Conservation (phyloP, 1,140 invertebrate genomes). For the Drosophila equinoxialis region DNA sequence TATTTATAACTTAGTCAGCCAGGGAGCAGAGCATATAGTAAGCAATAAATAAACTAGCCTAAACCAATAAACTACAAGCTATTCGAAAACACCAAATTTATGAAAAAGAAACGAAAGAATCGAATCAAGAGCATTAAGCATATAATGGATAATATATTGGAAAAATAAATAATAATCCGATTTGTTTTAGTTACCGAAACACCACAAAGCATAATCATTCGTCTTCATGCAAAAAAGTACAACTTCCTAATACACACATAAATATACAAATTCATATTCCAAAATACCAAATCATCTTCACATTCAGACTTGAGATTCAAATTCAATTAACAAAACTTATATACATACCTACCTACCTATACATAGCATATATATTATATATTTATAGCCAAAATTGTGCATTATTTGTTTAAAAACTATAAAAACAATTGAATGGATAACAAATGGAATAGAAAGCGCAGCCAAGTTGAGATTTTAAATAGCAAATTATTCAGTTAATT, state of each 20-base stretch:
- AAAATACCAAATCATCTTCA: constrained; percentile 42
- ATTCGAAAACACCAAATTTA: constrained; percentile 18
- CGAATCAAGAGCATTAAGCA: background rate
- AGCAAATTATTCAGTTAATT: constrained; percentile 75
- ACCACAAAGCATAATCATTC: constrained; percentile 68
- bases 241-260: constrained; percentile 56
- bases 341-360: background rate
- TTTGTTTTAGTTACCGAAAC: constrained; percentile 53
- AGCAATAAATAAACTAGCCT: constrained; percentile 54
- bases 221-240: constrained; percentile 72
- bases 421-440: background rate
- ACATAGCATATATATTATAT: constrained; percentile 16
- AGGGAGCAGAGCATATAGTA: constrained; percentile 49
- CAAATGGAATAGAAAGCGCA: background rate
- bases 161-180: background rate
- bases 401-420: constrained; percentile 63
- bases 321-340: constrained; percentile 49
- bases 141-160: background rate
- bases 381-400: constrained; percentile 63
- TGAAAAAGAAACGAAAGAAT: constrained; percentile 11
- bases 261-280: constrained; percentile 25
- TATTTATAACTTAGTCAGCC: constrained; percentile 54
- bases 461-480: constrained; percentile 68
- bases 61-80: constrained; percentile 35
- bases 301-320: constrained; percentile 53